These are phyloP conservation scores for Ectemnius lituratus DNA, from an alignment of 2,888 invertebrate species.

Conservation along the genomic window DNA sequence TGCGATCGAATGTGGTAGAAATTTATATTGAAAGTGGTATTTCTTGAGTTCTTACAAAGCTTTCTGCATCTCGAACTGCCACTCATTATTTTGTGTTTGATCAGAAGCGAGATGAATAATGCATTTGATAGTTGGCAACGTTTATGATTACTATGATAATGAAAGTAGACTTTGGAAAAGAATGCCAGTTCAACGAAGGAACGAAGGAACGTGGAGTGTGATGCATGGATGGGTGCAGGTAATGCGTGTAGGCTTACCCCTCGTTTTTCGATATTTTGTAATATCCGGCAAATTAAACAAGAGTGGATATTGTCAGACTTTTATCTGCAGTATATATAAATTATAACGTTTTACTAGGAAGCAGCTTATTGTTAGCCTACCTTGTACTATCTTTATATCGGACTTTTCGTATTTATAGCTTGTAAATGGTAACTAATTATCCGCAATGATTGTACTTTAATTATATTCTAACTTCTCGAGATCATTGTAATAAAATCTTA, in stretches of 20 bases:
- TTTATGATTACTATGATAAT: constrained; percentile 25
- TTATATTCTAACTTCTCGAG: constrained; percentile 69
- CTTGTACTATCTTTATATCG: constrained; percentile 69
- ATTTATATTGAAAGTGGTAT: no score
- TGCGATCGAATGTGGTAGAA: no score
- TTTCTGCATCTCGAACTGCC: no score
- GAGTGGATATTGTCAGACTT: constrained; percentile 53
- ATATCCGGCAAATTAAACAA: constrained; percentile 48
- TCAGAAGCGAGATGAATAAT: no score
- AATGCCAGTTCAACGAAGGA: constrained; percentile 25
- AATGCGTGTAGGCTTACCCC: constrained; percentile 57
- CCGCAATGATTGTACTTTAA: constrained; percentile 63
- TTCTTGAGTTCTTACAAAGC: no score
- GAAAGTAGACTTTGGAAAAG: constrained; percentile 22
- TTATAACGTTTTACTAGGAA: constrained; percentile 55
- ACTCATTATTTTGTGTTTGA: no score
- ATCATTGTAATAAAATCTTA: constrained; percentile 74
- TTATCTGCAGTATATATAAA: constrained; percentile 29
- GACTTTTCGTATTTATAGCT: constrained; percentile 71
- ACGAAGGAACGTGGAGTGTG: constrained; percentile 27
- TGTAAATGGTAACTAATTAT: constrained; percentile 64
- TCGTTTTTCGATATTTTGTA: constrained; percentile 67
- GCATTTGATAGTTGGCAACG: not conserved
- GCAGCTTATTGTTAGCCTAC: constrained; percentile 61
- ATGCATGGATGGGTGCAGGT: constrained; percentile 55